phyloP scores from a whole-genome alignment of 1,140 invertebrate species.

The Brachionus calyciflorus region DNA sequence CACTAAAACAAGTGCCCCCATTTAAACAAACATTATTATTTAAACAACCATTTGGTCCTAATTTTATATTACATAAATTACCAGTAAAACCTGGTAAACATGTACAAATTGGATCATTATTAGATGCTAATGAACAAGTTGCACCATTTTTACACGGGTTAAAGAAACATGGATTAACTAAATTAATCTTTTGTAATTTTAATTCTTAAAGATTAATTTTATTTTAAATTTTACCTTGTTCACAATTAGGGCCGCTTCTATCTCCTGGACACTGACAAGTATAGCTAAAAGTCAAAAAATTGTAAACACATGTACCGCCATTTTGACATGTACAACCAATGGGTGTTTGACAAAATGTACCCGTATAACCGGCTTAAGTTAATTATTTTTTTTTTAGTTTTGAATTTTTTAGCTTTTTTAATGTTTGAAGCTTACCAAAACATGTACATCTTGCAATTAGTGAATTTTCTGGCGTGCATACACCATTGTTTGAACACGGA shows the following conservation, averaged over 20 bases:
- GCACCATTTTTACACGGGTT: constrained; percentile 22
- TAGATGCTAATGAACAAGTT: background rate
- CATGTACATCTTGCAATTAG: background rate
- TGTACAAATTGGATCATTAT: constrained; percentile 36
- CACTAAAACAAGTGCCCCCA: constrained; percentile 6
- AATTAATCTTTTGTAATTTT: no score
- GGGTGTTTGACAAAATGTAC: constrained; percentile 4
- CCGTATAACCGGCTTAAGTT: background rate
- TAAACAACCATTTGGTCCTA: constrained; percentile 12
- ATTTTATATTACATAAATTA: constrained; percentile 8
- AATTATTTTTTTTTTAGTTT: background rate
- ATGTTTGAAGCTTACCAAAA: background rate
- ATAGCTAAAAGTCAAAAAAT: background rate
- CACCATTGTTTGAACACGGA: background rate
- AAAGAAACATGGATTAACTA: constrained; percentile 28
- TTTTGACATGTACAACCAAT: background rate
- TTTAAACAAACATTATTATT: constrained; percentile 23
- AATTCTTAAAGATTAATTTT: no score
- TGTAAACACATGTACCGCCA: constrained; percentile 32
- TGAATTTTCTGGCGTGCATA: background rate
- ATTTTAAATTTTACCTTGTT: background rate
- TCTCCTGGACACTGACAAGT: constrained; percentile 1
- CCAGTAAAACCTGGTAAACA: constrained; percentile 34
- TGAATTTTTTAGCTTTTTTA: background rate
- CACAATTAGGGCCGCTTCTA: constrained; percentile 5